These are phyloP conservation scores for Gallinago solitaria DNA, from an alignment of 2,797 vertebrate genomes.

Conservation along the genomic window DNA sequence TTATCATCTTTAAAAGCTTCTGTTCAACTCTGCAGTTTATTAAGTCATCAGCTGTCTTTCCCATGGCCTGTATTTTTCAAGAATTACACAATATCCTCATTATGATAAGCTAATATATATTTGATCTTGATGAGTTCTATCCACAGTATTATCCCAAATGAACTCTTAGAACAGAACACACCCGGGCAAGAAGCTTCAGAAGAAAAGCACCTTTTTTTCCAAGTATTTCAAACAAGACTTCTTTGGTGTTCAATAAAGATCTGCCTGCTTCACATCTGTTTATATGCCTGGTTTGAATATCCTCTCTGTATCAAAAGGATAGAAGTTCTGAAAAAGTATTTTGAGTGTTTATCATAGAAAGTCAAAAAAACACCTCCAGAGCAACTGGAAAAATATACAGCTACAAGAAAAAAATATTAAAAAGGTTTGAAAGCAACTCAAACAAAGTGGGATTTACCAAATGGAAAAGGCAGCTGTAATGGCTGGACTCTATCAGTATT, in stretches of 20 bases:
- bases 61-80: neutral
- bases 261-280: constrained; percentile 38
- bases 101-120: neutral
- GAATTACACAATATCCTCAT: neutral
- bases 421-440: constrained; percentile 52
- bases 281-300: constrained; percentile 53
- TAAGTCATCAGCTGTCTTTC: neutral
- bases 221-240: constrained; percentile 19
- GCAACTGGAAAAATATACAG: constrained; percentile 57
- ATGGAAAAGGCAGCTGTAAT: constrained; percentile 61
- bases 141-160: neutral
- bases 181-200: neutral
- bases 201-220: neutral
- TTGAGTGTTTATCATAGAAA: constrained; percentile 57
- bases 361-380: constrained; percentile 47
- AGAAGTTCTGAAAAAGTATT: constrained; percentile 66
- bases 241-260: neutral
- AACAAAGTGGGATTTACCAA: constrained; percentile 63
- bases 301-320: constrained; percentile 52
- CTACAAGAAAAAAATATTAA: neutral
- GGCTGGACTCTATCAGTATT: constrained; percentile 75
- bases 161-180: neutral
- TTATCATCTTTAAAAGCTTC: constrained; percentile 31
- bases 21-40: neutral
- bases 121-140: constrained; percentile 8